A percentile compares a stretch with the other conserved stretches of the same genome.
These are phyloP conservation scores for Aromia moschata DNA, from an alignment of 2,888 invertebrate species.

Conservation along the genomic window DNA sequence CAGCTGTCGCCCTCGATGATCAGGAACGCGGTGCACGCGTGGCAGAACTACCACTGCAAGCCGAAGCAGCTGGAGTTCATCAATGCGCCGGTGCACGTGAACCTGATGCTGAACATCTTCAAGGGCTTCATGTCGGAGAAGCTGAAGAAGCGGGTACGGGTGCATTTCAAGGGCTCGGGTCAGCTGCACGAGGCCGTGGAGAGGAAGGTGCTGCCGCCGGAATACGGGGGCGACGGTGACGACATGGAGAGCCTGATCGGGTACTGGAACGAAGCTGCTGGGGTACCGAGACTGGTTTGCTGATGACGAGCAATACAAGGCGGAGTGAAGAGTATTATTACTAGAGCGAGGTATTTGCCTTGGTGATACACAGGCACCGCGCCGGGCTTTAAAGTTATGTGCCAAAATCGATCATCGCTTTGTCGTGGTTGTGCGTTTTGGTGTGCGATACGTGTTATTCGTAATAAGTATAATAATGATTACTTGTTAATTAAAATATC, in stretches of 20 bases:
- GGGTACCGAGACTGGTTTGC: conserved; percentile 64
- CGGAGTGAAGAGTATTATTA: conserved; percentile 37
- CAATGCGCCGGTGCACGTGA: conserved; percentile 70
- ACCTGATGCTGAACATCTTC: conserved; percentile 74
- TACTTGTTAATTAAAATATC: too few species aligned
- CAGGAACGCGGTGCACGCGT: conserved; percentile 70
- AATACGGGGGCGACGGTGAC: conserved; percentile 68
- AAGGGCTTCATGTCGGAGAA: conserved; percentile 72
- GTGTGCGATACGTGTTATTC: too few species aligned
- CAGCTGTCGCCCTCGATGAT: conserved; percentile 69
- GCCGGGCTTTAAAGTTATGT: too few species aligned
- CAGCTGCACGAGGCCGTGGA: conserved; percentile 64
- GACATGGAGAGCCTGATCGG: conserved; percentile 59
- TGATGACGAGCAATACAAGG: conserved; percentile 63
- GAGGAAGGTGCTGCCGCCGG: conserved; percentile 65
- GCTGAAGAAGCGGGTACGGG: conserved; percentile 66
- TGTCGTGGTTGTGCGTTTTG: too few species aligned
- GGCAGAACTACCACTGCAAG: conserved; percentile 77
- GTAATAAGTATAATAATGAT: too few species aligned
- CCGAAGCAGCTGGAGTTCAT: conserved; percentile 74
- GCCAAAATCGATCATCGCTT: too few species aligned
- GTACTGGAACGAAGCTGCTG: conserved; percentile 63
- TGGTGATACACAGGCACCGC: too few species aligned
- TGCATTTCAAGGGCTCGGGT: conserved; percentile 63
- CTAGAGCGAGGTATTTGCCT: too few species aligned